These are phyloP conservation scores for Acrobasis repandana DNA, from an alignment of 2,888 invertebrate genomes.

Conservation along the genomic window DNA sequence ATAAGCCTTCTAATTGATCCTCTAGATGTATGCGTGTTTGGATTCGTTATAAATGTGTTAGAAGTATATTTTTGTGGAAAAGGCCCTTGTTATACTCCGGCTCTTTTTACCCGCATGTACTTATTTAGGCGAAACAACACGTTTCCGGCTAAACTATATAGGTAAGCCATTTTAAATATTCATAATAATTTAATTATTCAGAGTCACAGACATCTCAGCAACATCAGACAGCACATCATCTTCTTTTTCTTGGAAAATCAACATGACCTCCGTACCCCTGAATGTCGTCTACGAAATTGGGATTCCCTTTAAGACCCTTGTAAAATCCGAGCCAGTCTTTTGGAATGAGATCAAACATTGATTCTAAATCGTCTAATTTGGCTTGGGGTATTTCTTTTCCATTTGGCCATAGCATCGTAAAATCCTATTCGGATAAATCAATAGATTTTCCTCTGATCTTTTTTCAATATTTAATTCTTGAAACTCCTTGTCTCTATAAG, in stretches of 20 bases:
- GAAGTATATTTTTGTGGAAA: no score
- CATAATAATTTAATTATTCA: neutral
- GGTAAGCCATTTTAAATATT: no score
- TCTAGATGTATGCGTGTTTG: no score
- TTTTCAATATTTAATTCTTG: no score
- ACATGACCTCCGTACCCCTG: slow-evolving; percentile 2
- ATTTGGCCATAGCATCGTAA: neutral
- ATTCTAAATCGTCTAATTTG: neutral
- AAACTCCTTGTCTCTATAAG: neutral
- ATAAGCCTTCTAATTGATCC: no score
- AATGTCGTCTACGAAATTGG: neutral
- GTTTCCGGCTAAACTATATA: neutral
- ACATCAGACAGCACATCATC: neutral
- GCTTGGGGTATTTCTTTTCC: neutral
- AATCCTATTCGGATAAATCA: neutral
- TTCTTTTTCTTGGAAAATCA: neutral
- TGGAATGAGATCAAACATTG: slow-evolving; percentile 5
- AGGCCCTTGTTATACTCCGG: no score
- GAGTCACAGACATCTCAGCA: neutral
- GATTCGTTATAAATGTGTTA: no score
- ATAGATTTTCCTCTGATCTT: no score
- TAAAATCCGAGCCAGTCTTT: slow-evolving; percentile 1
- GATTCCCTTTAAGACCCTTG: neutral
- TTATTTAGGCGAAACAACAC: no score
- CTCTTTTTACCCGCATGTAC: no score